phyloP scores from a whole-genome alignment of 2,113 vertebrate genomes.

The Platycercus adscitus region DNA sequence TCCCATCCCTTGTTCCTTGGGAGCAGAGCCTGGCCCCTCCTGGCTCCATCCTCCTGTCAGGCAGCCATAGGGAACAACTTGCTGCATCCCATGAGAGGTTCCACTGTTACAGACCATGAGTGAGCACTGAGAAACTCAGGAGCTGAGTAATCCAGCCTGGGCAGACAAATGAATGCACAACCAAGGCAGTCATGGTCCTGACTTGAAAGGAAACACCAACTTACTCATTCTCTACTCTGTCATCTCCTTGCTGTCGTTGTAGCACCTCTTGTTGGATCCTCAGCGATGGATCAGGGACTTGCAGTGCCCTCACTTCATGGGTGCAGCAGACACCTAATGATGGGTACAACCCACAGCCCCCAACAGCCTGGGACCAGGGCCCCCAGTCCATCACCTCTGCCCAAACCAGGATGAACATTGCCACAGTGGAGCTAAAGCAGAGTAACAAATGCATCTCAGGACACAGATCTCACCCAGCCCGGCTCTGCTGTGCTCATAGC shows the following conservation, averaged over 20 bases:
- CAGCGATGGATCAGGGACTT: neutral
- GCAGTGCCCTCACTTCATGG: neutral
- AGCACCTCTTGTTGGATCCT: neutral
- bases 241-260: neutral
- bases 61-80: neutral
- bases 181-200: no score
- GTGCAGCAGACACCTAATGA: rapidly evolving
- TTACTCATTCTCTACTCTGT: neutral
- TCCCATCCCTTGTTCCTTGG: no score
- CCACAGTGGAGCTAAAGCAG: neutral
- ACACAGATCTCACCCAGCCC: neutral
- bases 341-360: neutral
- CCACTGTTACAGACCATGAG: neutral
- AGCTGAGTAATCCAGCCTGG: neutral
- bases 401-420: neutral
- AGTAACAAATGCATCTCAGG: neutral
- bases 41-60: neutral
- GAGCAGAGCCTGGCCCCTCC: neutral
- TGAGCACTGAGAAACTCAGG: rapidly evolving
- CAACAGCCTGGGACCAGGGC: rapidly evolving
- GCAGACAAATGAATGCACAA: neutral
- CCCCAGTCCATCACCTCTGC: neutral
- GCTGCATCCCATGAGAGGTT: neutral
- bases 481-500: neutral
- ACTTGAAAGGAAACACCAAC: neutral